Conservation (phyloP, 2,113 vertebrate species). For the Rhadina sibilatrix region DNA sequence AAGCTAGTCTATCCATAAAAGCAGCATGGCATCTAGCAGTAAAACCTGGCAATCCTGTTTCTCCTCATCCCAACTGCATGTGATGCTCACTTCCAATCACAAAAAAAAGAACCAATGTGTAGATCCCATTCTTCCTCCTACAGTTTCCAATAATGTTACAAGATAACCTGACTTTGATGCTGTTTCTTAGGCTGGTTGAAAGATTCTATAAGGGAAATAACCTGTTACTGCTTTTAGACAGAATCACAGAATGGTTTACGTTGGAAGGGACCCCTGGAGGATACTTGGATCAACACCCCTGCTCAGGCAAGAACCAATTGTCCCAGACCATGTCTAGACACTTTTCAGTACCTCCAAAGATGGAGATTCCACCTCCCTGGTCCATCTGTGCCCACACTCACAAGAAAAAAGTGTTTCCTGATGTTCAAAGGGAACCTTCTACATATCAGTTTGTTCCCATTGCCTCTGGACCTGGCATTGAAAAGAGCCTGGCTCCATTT, state of each 20-base stretch:
- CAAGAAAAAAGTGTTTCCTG: neutral
- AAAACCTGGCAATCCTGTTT: neutral
- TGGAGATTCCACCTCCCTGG: neutral
- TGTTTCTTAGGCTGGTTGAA: neutral
- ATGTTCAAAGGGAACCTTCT: neutral
- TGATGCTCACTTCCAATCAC: neutral
- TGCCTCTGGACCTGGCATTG: neutral
- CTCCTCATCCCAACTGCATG: accelerated
- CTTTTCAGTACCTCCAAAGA: neutral
- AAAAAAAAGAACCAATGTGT: neutral
- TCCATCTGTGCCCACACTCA: accelerated
- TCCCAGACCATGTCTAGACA: neutral
- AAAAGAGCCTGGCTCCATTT: neutral
- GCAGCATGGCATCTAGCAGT: neutral
- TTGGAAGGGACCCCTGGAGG: neutral
- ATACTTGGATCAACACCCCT: accelerated
- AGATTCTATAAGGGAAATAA: neutral
- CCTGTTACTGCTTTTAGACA: neutral
- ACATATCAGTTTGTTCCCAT: neutral
- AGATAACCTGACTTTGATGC: neutral
- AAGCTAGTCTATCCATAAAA: neutral
- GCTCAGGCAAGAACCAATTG: neutral
- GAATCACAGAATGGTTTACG: neutral
- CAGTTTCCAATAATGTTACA: neutral
- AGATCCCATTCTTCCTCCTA: neutral